Base-by-base conservation (phyloP, 2,888 invertebrate species). In the Polydrusus pterygomalis region DNA sequence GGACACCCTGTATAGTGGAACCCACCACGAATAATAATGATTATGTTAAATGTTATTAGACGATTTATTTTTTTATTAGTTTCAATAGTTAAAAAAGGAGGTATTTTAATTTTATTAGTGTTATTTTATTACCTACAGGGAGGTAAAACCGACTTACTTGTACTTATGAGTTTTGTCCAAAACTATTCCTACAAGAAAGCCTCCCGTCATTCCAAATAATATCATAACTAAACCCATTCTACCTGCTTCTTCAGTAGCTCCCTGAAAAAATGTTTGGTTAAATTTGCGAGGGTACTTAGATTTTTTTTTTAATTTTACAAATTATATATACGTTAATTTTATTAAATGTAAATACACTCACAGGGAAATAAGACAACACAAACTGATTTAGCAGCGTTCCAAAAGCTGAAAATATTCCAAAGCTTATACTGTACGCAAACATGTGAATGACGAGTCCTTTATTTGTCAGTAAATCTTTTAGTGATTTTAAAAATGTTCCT, bases 331-430 rank as follows among this genome's bases (percentile, higher is more conserved):
- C n/a, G n/a, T 56, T 25, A 25, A 5, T 30, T 30, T 40, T 40
- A n/a, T 43, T 43, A n/a, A 43, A 43, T 43, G 9, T 43, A n/a
- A n/a, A 11, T 43, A 43, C n/a, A 78, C 80, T 79, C 87, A 95
- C 95, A 82, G 93, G 93, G 87, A 95, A 97, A 87, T 96, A 93
- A 73, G 89, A 88, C 15, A 96, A 89, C 18, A 98, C 91, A 83
- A 97, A 93, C 88, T 94, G 94, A 87, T 96, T 97, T 60, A 98
- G 91, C 54, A 97, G 90, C 0, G 98, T 98, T 1, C 97, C 97
- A 81, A 98, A 95, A 38, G 97, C 97, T 85, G 98, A 98, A 88
- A 97, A 98, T 9, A 95, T 95, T 0, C 97, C 98, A 15, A 97
- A 96, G 88, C 97, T 98, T 82, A 97, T 92, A 1, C 97, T 97